Evolutionary conservation across 2,797 vertebrate species (phyloP).

Genomic region (Phyllotis vaccarum): DNA sequence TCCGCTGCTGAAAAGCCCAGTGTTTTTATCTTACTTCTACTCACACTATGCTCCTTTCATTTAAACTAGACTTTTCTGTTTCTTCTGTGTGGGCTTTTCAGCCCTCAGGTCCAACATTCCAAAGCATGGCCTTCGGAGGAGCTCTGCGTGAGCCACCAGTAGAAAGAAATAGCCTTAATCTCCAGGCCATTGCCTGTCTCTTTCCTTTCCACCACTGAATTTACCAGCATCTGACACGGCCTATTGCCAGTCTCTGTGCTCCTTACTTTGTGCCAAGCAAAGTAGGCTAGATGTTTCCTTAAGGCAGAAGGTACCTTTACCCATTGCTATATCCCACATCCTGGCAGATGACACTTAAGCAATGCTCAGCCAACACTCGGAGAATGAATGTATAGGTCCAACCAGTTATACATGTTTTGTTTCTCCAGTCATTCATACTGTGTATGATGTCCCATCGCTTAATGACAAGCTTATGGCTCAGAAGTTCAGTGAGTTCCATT

Average conservation of each 20-base stretch:
- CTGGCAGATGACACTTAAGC: background rate
- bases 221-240: background rate
- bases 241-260: background rate
- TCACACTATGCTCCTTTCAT: background rate
- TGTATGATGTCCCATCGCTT: background rate
- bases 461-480: background rate
- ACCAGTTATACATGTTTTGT: background rate
- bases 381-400: background rate
- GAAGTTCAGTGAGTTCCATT: background rate
- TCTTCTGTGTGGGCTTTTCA: background rate
- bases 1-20: background rate
- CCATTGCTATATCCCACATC: background rate
- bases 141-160: background rate
- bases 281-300: background rate
- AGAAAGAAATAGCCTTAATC: background rate
- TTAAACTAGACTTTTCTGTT: background rate
- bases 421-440: background rate
- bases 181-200: background rate
- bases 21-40: background rate
- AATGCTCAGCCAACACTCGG: background rate
- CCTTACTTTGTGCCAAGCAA: background rate
- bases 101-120: background rate
- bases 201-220: background rate
- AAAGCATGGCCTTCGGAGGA: background rate
- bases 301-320: background rate